A percentile compares a stretch with the other conserved stretches of the same genome.
Evolutionary conservation across 1,140 invertebrate genomes (phyloP).

Genomic region (Drosophila athabasca): DNA sequence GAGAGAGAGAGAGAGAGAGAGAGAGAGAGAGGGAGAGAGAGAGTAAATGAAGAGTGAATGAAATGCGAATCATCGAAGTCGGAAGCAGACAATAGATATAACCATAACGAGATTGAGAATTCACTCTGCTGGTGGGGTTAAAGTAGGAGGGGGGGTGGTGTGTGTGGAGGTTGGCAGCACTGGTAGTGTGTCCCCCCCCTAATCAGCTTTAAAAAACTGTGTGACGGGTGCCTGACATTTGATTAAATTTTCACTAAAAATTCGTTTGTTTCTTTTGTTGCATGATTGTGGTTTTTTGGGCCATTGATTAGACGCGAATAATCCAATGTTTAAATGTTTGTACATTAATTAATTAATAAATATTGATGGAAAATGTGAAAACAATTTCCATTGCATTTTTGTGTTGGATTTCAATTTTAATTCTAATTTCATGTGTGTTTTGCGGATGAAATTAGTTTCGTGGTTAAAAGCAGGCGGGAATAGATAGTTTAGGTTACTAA

Average conservation of each 20-base stretch:
- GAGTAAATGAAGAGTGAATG: slow-evolving; percentile 3
- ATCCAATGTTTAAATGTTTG: slow-evolving; percentile 34
- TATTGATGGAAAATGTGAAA: slow-evolving; percentile 23
- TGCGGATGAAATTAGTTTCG: slow-evolving; percentile 66
- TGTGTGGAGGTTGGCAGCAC: too few species aligned
- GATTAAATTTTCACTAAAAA: slow-evolving; percentile 58
- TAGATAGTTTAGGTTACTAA: slow-evolving; percentile 43
- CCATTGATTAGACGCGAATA: slow-evolving; percentile 61
- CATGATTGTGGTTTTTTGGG: not conserved
- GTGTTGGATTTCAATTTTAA: not conserved
- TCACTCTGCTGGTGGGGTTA: not conserved
- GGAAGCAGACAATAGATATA: slow-evolving; percentile 18
- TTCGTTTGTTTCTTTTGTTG: slow-evolving; percentile 11
- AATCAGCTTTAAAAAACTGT: slow-evolving; percentile 66
- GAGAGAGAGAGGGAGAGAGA: slow-evolving; percentile 1
- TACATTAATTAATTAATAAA: slow-evolving; percentile 23
- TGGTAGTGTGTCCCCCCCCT: slow-evolving; percentile 47
- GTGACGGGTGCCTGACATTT: slow-evolving; percentile 53
- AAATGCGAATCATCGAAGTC: slow-evolving; percentile 9
- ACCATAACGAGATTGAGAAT: slow-evolving; percentile 8
- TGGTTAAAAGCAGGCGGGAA: slow-evolving; percentile 5
- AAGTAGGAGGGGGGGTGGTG: not conserved
- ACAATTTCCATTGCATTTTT: slow-evolving; percentile 35
- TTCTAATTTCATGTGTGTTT: slow-evolving; percentile 4
- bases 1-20: too few species aligned